Base-by-base conservation (phyloP, 2,797 vertebrate genomes). In the Cetoscarus ocellatus region DNA sequence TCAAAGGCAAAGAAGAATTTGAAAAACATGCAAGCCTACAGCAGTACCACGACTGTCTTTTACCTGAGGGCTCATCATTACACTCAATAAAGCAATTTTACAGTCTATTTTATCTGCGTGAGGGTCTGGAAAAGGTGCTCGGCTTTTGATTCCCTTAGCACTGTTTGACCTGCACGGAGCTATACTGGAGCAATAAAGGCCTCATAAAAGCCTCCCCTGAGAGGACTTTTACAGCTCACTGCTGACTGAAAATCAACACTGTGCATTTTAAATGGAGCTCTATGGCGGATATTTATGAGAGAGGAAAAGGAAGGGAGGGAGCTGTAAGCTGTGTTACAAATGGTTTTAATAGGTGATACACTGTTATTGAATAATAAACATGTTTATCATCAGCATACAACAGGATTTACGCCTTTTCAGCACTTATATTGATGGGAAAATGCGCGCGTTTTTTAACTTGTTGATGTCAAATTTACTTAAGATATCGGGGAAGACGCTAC, bases 11-110 rank as follows among this genome's bases (percentile, higher is more conserved):
- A 79, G 67, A 69, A 69, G 47, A 70, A 82, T 75, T 53, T 51
- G 59, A 80, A 49, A 80, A 75, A 83, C 79, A 74, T 73, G 73
- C 73, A 77, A 80, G 88, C 87, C 82, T 64, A 42, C 50, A 85
- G 71, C 61, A 61, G 44, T 39, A 62, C 52, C 67, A 45, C 53
- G 0, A 66, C 48, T n/a, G 34, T 42, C 65, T 88, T 74, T 92
- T 75, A 92, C 90, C 78, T 73, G 61, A 80, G 90, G 90, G 89
- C 84, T 83, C 82, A 86, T 90, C 87, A 85, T 89, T 90, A 91
- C 88, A 91, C 89, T 91, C 90, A 93, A 94, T 94, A 90, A 90
- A 93, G 91, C 91, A 93, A 93, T 94, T 91, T 87, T 91, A 85
- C 90, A 89, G 85, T 87, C 89, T 90, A 82, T 89, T 92, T 93